These are phyloP conservation scores for Eristalis intricaria DNA, from an alignment of 2,888 invertebrate genomes.

Conservation along the genomic window DNA sequence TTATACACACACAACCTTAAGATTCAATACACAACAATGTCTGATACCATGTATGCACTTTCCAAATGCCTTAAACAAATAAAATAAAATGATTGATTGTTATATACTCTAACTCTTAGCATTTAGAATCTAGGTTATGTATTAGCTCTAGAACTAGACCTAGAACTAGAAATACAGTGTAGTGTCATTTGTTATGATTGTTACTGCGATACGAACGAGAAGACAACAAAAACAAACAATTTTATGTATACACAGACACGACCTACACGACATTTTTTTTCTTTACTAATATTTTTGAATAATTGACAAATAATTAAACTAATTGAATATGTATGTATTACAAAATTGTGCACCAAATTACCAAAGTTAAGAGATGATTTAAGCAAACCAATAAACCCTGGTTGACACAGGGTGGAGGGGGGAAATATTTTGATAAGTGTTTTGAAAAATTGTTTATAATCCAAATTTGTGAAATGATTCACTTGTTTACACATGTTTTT, in stretches of 20 bases:
- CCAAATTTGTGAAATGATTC: constrained; percentile 26
- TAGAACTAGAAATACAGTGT: not conserved
- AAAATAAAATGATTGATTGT: constrained; percentile 63
- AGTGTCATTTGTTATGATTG: constrained; percentile 30
- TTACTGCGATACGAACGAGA: not conserved
- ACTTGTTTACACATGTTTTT: constrained; percentile 28
- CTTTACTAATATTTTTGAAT: not conserved
- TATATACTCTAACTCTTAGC: constrained; percentile 43
- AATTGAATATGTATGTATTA: not conserved
- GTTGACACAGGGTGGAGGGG: constrained; percentile 5
- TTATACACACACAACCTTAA: constrained; percentile 47
- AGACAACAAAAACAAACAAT: not conserved
- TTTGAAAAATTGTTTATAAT: constrained; percentile 23
- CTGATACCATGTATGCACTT: constrained; percentile 84
- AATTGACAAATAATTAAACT: constrained; percentile 41
- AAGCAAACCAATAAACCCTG: not conserved
- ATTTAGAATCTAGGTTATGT: not conserved
- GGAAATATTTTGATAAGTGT: constrained; percentile 56
- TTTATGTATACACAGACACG: constrained; percentile 17
- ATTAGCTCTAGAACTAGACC: not conserved
- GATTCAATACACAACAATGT: constrained; percentile 80
- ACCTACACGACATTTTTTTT: constrained; percentile 1
- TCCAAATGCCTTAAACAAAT: constrained; percentile 78
- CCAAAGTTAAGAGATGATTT: constrained; percentile 41
- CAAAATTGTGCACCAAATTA: constrained; percentile 50